Evolutionary conservation across 2,888 invertebrate species (phyloP), one percentile per base, ranked within the genome.

Genomic region (Sycophila texana): DNA sequence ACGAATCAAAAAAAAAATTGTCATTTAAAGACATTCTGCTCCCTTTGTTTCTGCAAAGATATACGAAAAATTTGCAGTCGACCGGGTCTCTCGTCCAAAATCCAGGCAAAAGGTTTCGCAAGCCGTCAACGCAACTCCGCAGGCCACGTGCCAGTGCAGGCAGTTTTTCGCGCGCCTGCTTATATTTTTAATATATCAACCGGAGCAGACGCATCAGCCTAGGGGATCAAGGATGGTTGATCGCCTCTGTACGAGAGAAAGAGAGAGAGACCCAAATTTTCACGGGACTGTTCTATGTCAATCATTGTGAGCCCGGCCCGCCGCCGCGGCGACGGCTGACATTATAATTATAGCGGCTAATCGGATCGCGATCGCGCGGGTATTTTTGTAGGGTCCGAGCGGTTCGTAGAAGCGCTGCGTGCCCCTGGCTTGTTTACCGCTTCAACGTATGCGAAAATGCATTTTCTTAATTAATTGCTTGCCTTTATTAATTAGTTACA

Each of bases 281-380:
- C 63, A 55, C 49, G 57, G 51, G 77, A 63, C 65, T 71, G 55
- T 14, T 30, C 53, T 61, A 26, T 77, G 73, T 18, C 77, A 77
- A 72, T 77, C 47, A 74, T 71, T 65, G 16, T 18, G 16, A n/a
- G 18, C 39, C 39, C 5, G n/a, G 63, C 74, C 26, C 16, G 30
- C 20, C 26, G 53, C 26, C 61, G 39, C 4, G 61, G 7, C 39
- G 63, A n/a, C 20, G 2, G 47, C 67, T 49, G 60, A 53, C 61
- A 68, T 86, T 87, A 88, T 87, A 87, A 87, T 88, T 88, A n/a
- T n/a, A 87, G 88, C 84, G 82, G 73, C 82, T 86, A 87, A 88
- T 87, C 86, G 80, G 86, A 86, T 82, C 85, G 84, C 84, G 83
- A 84, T 82, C 82, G 82, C 30, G 60, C 12, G 61, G 84, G 80